Base-by-base conservation (phyloP, 2,888 invertebrate species). In the Syritta pipiens region DNA sequence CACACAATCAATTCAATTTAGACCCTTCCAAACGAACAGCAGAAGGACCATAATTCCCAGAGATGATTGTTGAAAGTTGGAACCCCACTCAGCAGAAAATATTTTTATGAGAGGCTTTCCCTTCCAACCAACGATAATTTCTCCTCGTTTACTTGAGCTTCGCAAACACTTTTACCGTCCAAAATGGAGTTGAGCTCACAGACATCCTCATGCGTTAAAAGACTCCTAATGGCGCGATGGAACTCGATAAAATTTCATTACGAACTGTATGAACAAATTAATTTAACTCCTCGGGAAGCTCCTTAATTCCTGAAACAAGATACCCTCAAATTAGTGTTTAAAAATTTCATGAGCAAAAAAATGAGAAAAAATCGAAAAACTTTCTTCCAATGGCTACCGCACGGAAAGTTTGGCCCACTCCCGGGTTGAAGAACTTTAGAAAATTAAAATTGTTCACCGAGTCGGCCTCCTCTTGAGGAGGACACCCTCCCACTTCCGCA, bases 391-490 rank as follows among this genome's bases (percentile, higher is more conserved):
- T 46, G 63, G 55, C 49, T 62, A 59, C n/a, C n/a, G 6, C 67
- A 22, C 26, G n/a, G 71, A 77, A 77, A 51, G 71, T 77, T 65
- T 28, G 9, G 37, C 60, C 19, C 40, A 60, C 14, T 24, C 28
- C 51, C 32, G n/a, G 42, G 12, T 28, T 37, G 42, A 74, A n/a
- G n/a, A 79, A 74, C 67, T 79, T 79, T 60, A 19, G 67, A 62
- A 74, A 74, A 79, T 79, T 79, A 79, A 79, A 79, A 79, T 68
- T 79, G 42, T 57, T 68, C 57, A 51, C 49, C 53, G 26, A 63
- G 26, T 57, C 40, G 26, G 26, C 42, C 26, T 40, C 14, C 42
- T 60, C 22, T 37, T 14, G 32, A 30, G 26, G 19, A 59, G 51
- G 24, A 60, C 48, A 35, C 57, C 57, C 63, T 60, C 35, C 20